Conservation (phyloP, 1,140 invertebrate genomes). For the Diorhabda elongata region DNA sequence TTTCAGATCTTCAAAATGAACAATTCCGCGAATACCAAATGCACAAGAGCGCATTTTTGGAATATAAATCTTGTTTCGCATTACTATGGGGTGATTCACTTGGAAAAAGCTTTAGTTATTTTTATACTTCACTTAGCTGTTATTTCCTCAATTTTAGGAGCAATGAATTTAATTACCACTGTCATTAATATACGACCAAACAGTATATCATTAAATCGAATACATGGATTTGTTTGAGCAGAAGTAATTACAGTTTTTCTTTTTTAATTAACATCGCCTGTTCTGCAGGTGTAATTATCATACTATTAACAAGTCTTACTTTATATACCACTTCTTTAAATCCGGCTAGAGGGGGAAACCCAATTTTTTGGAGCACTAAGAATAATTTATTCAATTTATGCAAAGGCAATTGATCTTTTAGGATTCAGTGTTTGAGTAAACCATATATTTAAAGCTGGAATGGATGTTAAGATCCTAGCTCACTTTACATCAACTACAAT, state of each 20-base stretch:
- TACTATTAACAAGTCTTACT: slow-evolving; percentile 66
- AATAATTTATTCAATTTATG: slow-evolving; percentile 58
- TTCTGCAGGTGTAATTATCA: slow-evolving; percentile 70
- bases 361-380: slow-evolving; percentile 59
- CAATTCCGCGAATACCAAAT: too few species aligned
- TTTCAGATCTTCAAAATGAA: too few species aligned
- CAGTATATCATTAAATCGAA: slow-evolving; percentile 50
- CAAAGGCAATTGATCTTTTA: slow-evolving; percentile 59
- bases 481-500: slow-evolving; percentile 71
- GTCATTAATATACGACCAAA: slow-evolving; percentile 55
- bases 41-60: too few species aligned
- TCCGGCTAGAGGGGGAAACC: slow-evolving; percentile 61
- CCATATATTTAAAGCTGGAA: slow-evolving; percentile 70
- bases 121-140: slow-evolving; percentile 64
- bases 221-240: slow-evolving; percentile 62
- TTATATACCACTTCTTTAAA: slow-evolving; percentile 69
- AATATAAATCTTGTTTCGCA: too few species aligned
- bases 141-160: slow-evolving; percentile 63
- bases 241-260: slow-evolving; percentile 62
- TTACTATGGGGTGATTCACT: too few species aligned
- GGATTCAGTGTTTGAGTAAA: slow-evolving; percentile 69
- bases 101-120: slow-evolving; percentile 56
- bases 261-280: slow-evolving; percentile 63
- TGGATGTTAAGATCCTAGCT: slow-evolving; percentile 67
- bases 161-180: slow-evolving; percentile 62